These are phyloP conservation scores for Morelia viridis DNA, from an alignment of 2,797 vertebrate species.

Conservation along the genomic window DNA sequence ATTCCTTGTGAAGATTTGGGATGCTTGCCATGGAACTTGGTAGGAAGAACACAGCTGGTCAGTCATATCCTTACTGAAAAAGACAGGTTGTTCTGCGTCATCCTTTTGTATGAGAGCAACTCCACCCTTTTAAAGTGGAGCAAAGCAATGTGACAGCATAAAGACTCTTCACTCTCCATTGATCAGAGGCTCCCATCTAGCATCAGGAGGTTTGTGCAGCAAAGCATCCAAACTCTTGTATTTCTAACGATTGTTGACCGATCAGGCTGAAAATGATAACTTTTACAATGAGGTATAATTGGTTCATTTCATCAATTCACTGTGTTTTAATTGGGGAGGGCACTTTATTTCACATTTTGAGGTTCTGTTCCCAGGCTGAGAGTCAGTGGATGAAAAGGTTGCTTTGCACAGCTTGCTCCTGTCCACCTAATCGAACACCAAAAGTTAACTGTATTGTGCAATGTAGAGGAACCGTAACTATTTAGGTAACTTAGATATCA, in stretches of 20 bases:
- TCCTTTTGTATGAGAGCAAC: not conserved
- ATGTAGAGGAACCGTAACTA: not conserved
- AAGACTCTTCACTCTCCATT: not conserved
- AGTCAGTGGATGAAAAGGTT: not conserved
- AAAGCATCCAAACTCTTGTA: not conserved
- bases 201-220: not conserved
- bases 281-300: not conserved
- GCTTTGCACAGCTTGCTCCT: not conserved
- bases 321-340: not conserved
- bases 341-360: not conserved
- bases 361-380: not conserved
- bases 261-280: not conserved
- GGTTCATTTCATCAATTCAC: not conserved
- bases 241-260: not conserved
- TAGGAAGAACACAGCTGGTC: not conserved
- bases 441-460: not conserved
- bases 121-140: not conserved
- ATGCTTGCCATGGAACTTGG: not conserved
- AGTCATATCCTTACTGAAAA: not conserved
- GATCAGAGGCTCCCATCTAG: no score
- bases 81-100: not conserved
- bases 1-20: not conserved
- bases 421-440: not conserved
- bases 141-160: not conserved
- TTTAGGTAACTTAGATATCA: not conserved